Percentiles rank a stretch among this genome's conserved stretches.
phyloP scores from a whole-genome alignment of 2,113 vertebrate species.

The Atractosteus spatula region DNA sequence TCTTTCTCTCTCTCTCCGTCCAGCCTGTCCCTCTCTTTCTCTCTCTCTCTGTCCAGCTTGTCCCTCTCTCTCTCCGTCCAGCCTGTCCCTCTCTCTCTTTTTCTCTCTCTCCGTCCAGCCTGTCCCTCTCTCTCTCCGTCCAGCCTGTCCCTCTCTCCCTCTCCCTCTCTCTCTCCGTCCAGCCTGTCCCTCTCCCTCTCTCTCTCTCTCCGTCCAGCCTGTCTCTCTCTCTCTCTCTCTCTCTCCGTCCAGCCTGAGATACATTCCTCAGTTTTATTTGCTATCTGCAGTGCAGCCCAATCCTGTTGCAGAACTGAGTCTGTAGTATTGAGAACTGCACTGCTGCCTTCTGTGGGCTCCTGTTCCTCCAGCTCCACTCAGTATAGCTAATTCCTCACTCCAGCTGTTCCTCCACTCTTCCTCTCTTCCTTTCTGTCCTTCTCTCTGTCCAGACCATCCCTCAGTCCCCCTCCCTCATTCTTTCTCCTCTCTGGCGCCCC shows the following conservation, averaged over 20 bases:
- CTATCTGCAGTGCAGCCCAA: too few species aligned
- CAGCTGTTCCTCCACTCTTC: conserved; percentile 57
- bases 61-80: conserved; percentile 28
- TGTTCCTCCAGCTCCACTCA: conserved; percentile 5
- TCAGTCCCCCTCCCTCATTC: conserved; percentile 45
- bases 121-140: neutral
- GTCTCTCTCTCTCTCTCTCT: conserved; percentile 15
- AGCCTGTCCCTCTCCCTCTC: conserved; percentile 3
- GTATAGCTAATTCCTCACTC: conserved; percentile 16
- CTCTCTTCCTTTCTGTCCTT: conserved; percentile 42
- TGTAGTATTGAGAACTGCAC: conserved; percentile 30
- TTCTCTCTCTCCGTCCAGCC: conserved; percentile 31
- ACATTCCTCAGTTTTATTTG: neutral
- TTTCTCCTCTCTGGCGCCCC: conserved; percentile 53
- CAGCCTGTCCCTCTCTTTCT: conserved; percentile 47
- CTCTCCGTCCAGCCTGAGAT: conserved; percentile 47
- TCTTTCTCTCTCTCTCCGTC: conserved; percentile 51
- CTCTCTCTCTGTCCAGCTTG: conserved; percentile 1
- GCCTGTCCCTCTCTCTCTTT: conserved; percentile 21
- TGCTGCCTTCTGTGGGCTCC: neutral
- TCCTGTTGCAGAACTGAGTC: too few species aligned
- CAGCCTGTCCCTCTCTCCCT: neutral
- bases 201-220: neutral
- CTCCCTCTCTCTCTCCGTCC: neutral
- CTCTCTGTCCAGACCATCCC: conserved; percentile 29